A percentile compares a stretch with the other conserved stretches of the same genome.
Evolutionary conservation across 2,113 vertebrate species (phyloP).

Genomic region (Brachypteracias leptosomus): DNA sequence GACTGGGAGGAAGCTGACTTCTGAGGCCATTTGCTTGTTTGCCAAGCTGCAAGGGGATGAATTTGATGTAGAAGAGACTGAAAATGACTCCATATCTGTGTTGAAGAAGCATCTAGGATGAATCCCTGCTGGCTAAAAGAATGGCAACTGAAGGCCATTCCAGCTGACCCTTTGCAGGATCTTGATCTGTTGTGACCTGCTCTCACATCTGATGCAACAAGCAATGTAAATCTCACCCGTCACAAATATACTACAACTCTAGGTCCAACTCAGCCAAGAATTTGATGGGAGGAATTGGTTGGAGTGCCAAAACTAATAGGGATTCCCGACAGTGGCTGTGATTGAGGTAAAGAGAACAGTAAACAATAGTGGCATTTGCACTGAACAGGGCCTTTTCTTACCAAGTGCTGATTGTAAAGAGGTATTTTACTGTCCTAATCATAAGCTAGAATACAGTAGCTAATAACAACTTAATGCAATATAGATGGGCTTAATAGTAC

Average conservation of each 20-base stretch:
- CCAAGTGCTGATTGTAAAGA: conserved; percentile 31
- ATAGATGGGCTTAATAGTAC: conserved; percentile 63
- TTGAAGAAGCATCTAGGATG: background rate
- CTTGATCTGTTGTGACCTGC: background rate
- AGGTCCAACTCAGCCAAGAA: background rate
- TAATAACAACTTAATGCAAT: conserved; percentile 62
- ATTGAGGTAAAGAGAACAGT: background rate
- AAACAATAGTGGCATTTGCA: conserved; percentile 30
- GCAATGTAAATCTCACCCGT: background rate
- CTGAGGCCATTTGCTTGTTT: background rate
- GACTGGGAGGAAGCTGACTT: background rate
- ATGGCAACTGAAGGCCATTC: background rate
- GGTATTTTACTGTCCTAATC: conserved; percentile 52
- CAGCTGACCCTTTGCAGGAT: background rate
- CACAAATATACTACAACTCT: background rate
- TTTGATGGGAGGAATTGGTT: background rate
- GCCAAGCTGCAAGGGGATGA: background rate
- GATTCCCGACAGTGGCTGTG: background rate
- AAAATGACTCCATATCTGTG: background rate
- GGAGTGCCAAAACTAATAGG: background rate
- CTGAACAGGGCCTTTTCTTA: conserved; percentile 33
- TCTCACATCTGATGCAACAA: background rate
- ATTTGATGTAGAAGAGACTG: background rate
- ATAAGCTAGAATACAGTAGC: conserved; percentile 24
- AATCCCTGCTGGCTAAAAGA: background rate